These are phyloP conservation scores for Pegoplata infirma DNA, from an alignment of 2,888 invertebrate genomes.

Conservation along the genomic window DNA sequence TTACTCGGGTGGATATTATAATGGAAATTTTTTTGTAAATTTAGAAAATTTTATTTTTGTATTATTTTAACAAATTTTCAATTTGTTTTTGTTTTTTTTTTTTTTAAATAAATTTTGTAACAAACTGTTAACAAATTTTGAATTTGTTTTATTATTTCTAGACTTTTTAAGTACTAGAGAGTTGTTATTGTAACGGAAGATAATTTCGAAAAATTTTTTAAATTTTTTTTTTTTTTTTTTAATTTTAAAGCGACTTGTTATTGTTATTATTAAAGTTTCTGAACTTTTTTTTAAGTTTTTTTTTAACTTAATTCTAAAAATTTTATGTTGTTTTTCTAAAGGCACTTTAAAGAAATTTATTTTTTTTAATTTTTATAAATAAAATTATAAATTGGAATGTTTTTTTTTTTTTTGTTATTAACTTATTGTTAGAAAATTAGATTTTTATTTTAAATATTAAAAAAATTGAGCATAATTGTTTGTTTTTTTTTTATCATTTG, in stretches of 20 bases:
- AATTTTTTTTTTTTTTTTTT: not conserved
- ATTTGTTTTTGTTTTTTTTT: too few species aligned
- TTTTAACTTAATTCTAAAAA: constrained; percentile 37
- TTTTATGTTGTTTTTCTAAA: constrained; percentile 45
- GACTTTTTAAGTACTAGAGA: not conserved
- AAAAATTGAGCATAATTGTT: constrained; percentile 43
- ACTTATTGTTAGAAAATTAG: constrained; percentile 25
- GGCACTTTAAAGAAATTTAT: constrained; percentile 60
- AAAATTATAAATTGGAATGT: constrained; percentile 50
- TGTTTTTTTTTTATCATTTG: constrained; percentile 41
- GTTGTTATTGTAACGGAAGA: not conserved
- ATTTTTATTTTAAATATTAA: constrained; percentile 12
- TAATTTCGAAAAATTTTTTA: not conserved
- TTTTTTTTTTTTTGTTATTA: constrained; percentile 22
- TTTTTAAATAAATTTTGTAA: constrained; percentile 27
- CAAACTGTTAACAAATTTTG: constrained; percentile 44
- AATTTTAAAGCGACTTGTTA: constrained; percentile 8
- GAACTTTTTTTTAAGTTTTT: constrained; percentile 5
- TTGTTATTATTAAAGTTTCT: constrained; percentile 12
- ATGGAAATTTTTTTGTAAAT: too few species aligned
- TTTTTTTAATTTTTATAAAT: constrained; percentile 32
- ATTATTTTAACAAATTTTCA: too few species aligned
- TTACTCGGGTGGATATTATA: too few species aligned
- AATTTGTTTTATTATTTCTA: constrained; percentile 43
- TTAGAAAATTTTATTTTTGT: too few species aligned